A percentile compares a stretch with the other conserved stretches of the same genome.
These are phyloP conservation scores for Melanchra persicariae DNA, from an alignment of 2,888 invertebrate genomes.

Conservation along the genomic window DNA sequence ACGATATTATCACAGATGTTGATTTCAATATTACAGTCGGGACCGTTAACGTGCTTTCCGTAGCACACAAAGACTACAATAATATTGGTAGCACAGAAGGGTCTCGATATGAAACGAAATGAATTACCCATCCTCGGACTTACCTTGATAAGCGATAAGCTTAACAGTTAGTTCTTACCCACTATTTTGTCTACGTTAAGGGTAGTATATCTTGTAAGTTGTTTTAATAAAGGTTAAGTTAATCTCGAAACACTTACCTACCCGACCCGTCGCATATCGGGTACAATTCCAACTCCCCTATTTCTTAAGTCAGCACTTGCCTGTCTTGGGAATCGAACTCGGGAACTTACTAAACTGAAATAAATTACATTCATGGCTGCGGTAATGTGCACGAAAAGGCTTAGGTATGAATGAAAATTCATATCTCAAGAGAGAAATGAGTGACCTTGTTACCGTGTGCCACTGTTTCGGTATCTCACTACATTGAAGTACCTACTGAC, in stretches of 20 bases:
- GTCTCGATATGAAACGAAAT: not conserved
- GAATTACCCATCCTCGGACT: not conserved
- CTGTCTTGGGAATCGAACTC: slow-evolving; percentile 48
- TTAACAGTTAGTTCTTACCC: not conserved
- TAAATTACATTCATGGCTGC: slow-evolving; percentile 43
- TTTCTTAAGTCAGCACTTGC: slow-evolving; percentile 32
- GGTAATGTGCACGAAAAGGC: slow-evolving; percentile 38
- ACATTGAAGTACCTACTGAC: slow-evolving; percentile 18
- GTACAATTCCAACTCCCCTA: slow-evolving; percentile 32
- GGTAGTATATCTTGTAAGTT: slow-evolving; percentile 1
- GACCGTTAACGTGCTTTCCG: not conserved
- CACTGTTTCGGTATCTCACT: slow-evolving; percentile 24
- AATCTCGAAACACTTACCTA: slow-evolving; percentile 6
- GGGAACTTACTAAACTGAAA: slow-evolving; percentile 40
- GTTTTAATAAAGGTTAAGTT: slow-evolving; percentile 3
- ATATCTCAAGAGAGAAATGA: slow-evolving; percentile 58
- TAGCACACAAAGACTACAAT: too few relatives aligned
- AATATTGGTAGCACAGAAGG: not conserved
- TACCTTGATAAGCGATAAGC: not conserved
- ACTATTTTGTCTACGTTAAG: not conserved
- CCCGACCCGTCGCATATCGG: slow-evolving; percentile 12
- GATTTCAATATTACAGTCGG: not conserved
- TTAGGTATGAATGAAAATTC: slow-evolving; percentile 53
- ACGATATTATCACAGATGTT: not conserved
- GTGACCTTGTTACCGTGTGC: slow-evolving; percentile 45